These are phyloP conservation scores for Graptemys geographica DNA, from an alignment of 2,797 vertebrate genomes.

Conservation along the genomic window DNA sequence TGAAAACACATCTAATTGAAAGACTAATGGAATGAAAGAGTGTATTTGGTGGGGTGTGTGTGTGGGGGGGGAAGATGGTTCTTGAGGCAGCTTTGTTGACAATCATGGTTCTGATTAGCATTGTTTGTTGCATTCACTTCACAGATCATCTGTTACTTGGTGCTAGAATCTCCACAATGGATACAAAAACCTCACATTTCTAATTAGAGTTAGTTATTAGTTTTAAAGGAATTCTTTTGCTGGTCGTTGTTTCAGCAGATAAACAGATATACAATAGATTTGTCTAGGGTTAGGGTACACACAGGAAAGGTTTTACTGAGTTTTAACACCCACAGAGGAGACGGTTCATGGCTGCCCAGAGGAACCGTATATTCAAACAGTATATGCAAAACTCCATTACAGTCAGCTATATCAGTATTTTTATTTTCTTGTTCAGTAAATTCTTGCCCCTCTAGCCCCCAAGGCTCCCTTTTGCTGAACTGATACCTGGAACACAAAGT, in stretches of 20 bases:
- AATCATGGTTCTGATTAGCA: background rate
- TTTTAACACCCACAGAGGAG: background rate
- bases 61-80: no score
- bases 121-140: background rate
- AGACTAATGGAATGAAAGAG: background rate
- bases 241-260: background rate
- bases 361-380: background rate
- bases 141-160: fast-evolving
- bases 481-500: background rate
- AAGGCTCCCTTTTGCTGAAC: slow-evolving; percentile 42
- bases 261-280: background rate
- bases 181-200: background rate
- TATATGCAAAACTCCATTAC: background rate
- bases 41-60: background rate
- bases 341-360: background rate
- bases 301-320: background rate
- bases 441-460: slow-evolving; percentile 25
- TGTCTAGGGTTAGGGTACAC: background rate
- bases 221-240: background rate
- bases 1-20: background rate
- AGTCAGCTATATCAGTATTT: slow-evolving; percentile 43
- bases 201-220: background rate
- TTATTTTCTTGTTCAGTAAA: slow-evolving; percentile 41
- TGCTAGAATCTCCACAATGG: fast-evolving
- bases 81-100: background rate